Percentiles rank a stretch among this genome's conserved stretches.
Evolutionary conservation across 2,113 vertebrate genomes (phyloP).

Genomic region (Orthochromis indermauri): DNA sequence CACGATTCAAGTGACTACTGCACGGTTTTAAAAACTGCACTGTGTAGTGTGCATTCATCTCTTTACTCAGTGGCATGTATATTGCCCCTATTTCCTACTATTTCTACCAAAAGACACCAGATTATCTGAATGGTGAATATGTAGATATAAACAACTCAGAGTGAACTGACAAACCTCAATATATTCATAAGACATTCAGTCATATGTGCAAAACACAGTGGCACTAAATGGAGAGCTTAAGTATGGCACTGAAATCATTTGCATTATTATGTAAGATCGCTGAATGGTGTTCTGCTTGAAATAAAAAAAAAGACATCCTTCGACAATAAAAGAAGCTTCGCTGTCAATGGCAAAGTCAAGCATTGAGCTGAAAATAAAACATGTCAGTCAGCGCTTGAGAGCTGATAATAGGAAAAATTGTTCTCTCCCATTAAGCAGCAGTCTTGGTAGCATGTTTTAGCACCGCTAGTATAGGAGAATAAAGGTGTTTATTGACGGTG

Average conservation of each 20-base stretch:
- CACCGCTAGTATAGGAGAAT: background rate
- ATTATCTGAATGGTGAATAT: background rate
- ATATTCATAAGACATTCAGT: background rate
- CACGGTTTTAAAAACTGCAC: background rate
- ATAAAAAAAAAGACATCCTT: background rate
- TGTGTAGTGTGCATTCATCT: background rate
- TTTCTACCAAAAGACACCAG: background rate
- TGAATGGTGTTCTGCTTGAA: slow-evolving; percentile 2
- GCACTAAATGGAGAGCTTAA: background rate
- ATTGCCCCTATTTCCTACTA: background rate
- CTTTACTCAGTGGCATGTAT: background rate
- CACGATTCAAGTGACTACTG: background rate
- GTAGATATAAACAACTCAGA: background rate
- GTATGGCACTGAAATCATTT: slow-evolving; percentile 17
- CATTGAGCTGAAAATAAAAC: slow-evolving; percentile 5
- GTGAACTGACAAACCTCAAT: background rate
- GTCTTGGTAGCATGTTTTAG: background rate
- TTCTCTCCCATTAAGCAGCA: background rate
- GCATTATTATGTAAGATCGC: slow-evolving; percentile 35
- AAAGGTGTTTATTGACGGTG: background rate
- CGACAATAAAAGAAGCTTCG: background rate
- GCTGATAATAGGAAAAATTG: background rate
- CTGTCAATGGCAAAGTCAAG: background rate
- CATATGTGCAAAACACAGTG: background rate
- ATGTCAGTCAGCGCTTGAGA: background rate